Conservation (phyloP, 2,888 invertebrate genomes). For the Andrena praecox region DNA sequence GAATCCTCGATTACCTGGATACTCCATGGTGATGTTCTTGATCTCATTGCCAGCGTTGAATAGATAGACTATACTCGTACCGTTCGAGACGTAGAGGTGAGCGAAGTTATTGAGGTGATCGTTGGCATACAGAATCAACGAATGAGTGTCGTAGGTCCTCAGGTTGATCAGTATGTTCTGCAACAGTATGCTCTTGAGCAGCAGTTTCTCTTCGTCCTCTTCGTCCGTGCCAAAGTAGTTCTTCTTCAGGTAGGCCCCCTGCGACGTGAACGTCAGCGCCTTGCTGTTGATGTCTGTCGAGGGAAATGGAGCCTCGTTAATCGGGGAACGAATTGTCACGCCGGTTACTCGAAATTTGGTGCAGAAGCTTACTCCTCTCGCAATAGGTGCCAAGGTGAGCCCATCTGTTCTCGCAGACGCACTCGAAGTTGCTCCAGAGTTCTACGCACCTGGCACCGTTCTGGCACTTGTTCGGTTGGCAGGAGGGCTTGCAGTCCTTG, state of each 20-base stretch:
- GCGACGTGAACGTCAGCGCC: constrained; percentile 94
- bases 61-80: constrained; percentile 92
- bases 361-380: constrained; percentile 92
- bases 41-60: constrained; percentile 94
- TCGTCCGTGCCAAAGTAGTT: constrained; percentile 89
- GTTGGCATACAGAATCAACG: constrained; percentile 95
- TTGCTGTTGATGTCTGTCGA: constrained; percentile 94
- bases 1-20: constrained; percentile 85
- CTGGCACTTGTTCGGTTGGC: constrained; percentile 96
- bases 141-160: constrained; percentile 93
- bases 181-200: constrained; percentile 90
- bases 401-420: constrained; percentile 96
- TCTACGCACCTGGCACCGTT: constrained; percentile 96
- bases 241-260: constrained; percentile 92
- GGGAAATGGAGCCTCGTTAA: background rate
- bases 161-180: constrained; percentile 95
- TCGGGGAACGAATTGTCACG: background rate
- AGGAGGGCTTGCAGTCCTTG: constrained; percentile 96
- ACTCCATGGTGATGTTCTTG: constrained; percentile 91
- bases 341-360: background rate
- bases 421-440: constrained; percentile 96
- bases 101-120: constrained; percentile 97
- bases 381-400: constrained; percentile 96
- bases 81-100: constrained; percentile 93
- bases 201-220: constrained; percentile 86